Base-by-base conservation (phyloP, 2,797 vertebrate genomes). In the Chaenodraco wilsoni region DNA sequence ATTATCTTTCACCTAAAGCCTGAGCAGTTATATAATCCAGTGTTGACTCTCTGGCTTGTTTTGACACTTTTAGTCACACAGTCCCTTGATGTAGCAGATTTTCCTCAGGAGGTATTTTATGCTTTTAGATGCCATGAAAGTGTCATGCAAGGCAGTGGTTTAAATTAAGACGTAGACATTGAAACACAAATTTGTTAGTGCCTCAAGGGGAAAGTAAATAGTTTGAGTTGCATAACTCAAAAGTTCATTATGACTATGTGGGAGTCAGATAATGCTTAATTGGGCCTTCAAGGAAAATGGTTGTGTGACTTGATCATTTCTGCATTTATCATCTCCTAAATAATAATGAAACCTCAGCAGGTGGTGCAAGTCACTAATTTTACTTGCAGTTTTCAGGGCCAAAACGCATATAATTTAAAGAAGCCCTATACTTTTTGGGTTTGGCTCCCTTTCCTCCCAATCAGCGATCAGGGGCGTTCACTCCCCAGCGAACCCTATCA, bases 261-360 rank as follows among this genome's bases (percentile, higher is more conserved):
- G 40, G 62, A 74, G 62, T 73, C 31, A 77, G 52, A 73, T 46
- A 55, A 23, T 60, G 50, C n/a, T 55, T 82, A 84, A 89, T 85
- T 88, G 72, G 84, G 61, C 75, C 82, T 79, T 85, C 37, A 76
- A 84, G 82, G 52, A 49, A 81, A 65, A 64, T 59, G 71, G 15
- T 44, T 40, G 40, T 66, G 58, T 49, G 54, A 75, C 31, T 51
- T 44, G 27, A 16, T 60, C n/a, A 51, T 63, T 71, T 72, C 40
- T 75, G 17, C 15, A n/a, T 65, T 51, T 13, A 7, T 74, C 52
- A 41, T 56, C 33, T 33, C 23, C 21, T 72, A 40, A 14, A 63
- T 72, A 69, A 45, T 56, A 56, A 45, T 5, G 55, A 44, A 67
- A 50, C n/a, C 45, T 15, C 43, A 71, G n/a, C 31, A 70, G 56